These are phyloP conservation scores for honey bee (Apis mellifera) DNA, from an alignment of 1,140 invertebrate species.

Conservation along the genomic window Amel_HAv3.1 CM009944.2:7633501-7634000, in stretches of 20 bases:
- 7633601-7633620: not conserved
- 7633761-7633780: slow-evolving; percentile 24
- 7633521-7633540: no score
- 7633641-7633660: slow-evolving; percentile 45
- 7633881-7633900: slow-evolving; percentile 58
- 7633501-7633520: no score
- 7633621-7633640: not conserved
- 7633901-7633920: slow-evolving; percentile 53
- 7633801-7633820: slow-evolving; percentile 59
- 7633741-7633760: slow-evolving; percentile 61
- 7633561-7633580: no score
- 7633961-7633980: slow-evolving; percentile 33
- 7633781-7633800: slow-evolving; percentile 51
- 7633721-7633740: slow-evolving; percentile 52
- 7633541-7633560: no score
- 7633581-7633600: not conserved
- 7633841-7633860: slow-evolving; percentile 53
- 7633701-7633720: slow-evolving; percentile 10
- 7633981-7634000: slow-evolving; percentile 27
- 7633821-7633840: slow-evolving; percentile 46
- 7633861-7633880: slow-evolving; percentile 66
- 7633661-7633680: slow-evolving; percentile 23
- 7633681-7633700: not conserved
- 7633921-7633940: slow-evolving; percentile 16
- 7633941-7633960: not conserved